These are phyloP conservation scores for Diuraphis noxia DNA, from an alignment of 1,140 invertebrate species.

Conservation along the genomic window DNA sequence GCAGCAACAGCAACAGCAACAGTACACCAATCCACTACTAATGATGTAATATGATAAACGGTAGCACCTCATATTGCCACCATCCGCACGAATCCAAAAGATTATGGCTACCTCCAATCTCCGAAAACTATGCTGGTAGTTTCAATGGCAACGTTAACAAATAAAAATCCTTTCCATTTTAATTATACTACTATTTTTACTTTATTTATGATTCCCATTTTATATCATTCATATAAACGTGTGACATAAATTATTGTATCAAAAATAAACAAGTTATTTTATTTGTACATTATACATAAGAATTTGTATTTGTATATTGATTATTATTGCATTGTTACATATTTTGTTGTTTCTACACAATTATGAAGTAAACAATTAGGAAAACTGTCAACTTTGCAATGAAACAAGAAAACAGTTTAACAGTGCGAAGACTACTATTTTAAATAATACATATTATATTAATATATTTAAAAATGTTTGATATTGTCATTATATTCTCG, in stretches of 20 bases:
- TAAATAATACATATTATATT: not conserved
- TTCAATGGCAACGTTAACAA: not conserved
- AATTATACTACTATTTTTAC: not conserved
- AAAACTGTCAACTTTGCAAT: not conserved
- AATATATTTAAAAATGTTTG: not conserved
- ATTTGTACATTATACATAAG: not conserved
- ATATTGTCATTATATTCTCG: not conserved
- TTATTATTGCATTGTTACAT: not conserved
- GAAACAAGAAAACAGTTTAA: not conserved
- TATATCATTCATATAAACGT: not conserved
- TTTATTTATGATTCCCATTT: not conserved
- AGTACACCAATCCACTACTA: not conserved
- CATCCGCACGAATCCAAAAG: not conserved
- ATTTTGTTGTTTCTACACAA: not conserved
- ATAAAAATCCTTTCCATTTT: not conserved
- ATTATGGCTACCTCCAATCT: not conserved
- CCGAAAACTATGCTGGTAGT: not conserved
- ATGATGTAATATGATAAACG: not conserved
- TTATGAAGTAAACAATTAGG: not conserved
- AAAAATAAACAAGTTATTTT: slow-evolving; percentile 2
- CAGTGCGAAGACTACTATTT: not conserved
- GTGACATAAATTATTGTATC: not conserved
- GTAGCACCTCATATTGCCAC: not conserved
- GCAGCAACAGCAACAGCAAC: not conserved
- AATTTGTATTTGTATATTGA: not conserved